A percentile compares a stretch with the other conserved stretches of the same genome.
Evolutionary conservation across 2,797 vertebrate species (phyloP).

Genomic region (Limosa lapponica): DNA sequence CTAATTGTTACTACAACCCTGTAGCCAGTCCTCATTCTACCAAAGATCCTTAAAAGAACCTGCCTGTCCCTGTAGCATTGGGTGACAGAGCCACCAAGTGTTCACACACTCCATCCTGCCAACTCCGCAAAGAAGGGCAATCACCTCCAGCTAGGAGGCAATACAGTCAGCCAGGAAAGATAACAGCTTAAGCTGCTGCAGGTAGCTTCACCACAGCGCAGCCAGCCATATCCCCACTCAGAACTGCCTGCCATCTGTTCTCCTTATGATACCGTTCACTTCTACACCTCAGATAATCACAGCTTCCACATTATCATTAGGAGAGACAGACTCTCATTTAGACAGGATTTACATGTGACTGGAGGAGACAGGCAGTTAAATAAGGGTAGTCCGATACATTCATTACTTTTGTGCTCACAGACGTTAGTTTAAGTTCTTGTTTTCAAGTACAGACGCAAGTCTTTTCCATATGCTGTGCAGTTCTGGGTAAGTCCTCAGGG

Average conservation of each 20-base stretch:
- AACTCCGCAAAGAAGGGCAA: neutral
- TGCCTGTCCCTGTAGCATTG: neutral
- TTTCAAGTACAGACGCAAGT: neutral
- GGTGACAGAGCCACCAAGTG: conserved; percentile 41
- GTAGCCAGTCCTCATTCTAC: neutral
- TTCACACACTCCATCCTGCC: neutral
- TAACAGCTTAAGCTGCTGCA: conserved; percentile 34
- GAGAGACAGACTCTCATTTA: neutral
- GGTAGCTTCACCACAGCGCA: conserved; percentile 2
- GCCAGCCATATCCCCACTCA: neutral
- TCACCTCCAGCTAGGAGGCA: neutral
- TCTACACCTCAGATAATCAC: conserved; percentile 13
- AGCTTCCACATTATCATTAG: neutral
- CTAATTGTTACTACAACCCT: neutral
- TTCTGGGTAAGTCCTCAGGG: neutral
- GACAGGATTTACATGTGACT: neutral
- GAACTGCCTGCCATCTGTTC: conserved; percentile 42
- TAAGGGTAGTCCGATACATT: neutral
- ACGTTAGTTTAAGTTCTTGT: neutral
- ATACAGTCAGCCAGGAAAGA: neutral
- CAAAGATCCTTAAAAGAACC: neutral
- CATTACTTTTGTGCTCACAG: neutral
- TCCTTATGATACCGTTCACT: neutral
- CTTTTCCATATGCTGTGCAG: neutral
- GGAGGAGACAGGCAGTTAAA: neutral